Evolutionary conservation across 2,888 invertebrate genomes (phyloP), one percentile per base, ranked within the genome.

Genomic region (Marasmarcha lunaedactyla): DNA sequence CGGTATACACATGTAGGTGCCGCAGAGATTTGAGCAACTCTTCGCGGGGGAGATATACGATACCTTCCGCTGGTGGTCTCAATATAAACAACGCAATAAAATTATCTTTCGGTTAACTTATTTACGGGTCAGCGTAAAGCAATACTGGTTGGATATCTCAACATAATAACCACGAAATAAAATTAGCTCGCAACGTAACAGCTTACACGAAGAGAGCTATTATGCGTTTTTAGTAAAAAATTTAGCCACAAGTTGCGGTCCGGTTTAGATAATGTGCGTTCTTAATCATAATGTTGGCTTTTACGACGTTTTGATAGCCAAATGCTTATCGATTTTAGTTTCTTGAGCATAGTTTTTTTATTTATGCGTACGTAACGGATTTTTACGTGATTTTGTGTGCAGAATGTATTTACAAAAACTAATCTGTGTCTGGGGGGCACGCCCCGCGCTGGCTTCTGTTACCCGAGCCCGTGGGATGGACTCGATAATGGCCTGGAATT

Each of bases 391-490:
- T 59, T 52, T 59, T 57, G 59, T 66, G 63, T 46, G 58, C 70
- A 65, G 61, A 72, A 71, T 67, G 59, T 51, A 40, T 50, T 58
- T 51, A 58, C 60, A 69, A 73, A 68, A 73, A 69, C 52, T 60
- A 54, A 45, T 40, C 45, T 42, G 47, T 47, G 61, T 55, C 61
- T n/a, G n/a, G n/a, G n/a, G n/a, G n/a, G n/a, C n/a, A 60, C 71
- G 73, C 71, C 78, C 69, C 60, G 55, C 53, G 53, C 56, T 63
- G 69, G 72, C 73, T 72, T 71, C 74, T 65, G 72, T 63, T 61
- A 78, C 63, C 61, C 54, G 77, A 79, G 66, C 72, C 74, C 78
- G 77, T 79, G 79, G 68, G 78, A 79, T 54, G 43, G n/a, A n/a
- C 49, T 47, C 48, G 59, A 71, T 74, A 72, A 74, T 70, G 67